Percentiles rank a stretch among this genome's conserved stretches.
Conservation (phyloP, 2,113 vertebrate genomes). For the Excalfactoria chinensis region DNA sequence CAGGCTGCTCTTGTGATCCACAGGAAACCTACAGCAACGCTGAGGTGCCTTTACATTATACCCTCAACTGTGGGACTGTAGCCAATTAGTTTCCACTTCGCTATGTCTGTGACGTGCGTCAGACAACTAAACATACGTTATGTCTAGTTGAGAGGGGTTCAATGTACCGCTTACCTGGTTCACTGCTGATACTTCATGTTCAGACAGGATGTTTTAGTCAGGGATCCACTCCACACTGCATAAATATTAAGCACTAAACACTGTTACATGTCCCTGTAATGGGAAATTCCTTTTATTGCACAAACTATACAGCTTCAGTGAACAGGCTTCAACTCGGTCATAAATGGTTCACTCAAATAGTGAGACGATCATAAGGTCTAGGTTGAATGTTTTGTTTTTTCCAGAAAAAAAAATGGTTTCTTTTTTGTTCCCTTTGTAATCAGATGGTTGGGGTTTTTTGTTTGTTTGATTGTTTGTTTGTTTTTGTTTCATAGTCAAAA, state of each 20-base stretch:
- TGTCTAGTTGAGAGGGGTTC: background rate
- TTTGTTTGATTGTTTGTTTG: too few species aligned
- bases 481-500: background rate
- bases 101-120: background rate
- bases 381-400: background rate
- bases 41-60: background rate
- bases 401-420: background rate
- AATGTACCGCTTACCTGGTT: background rate
- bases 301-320: background rate
- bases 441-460: too few species aligned
- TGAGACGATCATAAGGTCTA: background rate
- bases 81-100: background rate
- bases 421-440: background rate
- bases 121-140: background rate
- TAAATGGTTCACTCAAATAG: background rate
- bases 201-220: background rate
- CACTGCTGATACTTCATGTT: background rate
- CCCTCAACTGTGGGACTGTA: background rate
- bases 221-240: background rate
- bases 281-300: background rate
- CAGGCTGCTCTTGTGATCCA: background rate
- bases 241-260: background rate
- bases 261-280: background rate
- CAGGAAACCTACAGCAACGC: background rate
- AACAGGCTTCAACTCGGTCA: background rate